Evolutionary conservation across 1,140 invertebrate genomes (phyloP), one percentile per base, ranked within the genome.

Genomic region (Zaprionus kolodkinae): DNA sequence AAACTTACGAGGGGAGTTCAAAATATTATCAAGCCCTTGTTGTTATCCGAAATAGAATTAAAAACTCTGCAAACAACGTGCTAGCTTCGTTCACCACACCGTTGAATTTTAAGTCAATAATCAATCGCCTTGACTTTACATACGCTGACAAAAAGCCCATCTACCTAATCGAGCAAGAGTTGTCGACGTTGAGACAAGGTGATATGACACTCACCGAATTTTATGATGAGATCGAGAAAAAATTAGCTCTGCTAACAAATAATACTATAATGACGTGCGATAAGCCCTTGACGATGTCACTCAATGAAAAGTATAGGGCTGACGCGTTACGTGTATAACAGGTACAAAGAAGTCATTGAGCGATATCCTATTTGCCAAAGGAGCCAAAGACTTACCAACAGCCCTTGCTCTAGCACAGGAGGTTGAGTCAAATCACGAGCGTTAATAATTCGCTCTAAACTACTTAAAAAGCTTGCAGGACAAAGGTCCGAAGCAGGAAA

Each of bases 121-220:
- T 63, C 13, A 36, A 36, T 13, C 13, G 60, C 9, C 35, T 38
- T 36, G 61, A 63, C n/a, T 61, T 69, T 54, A 61, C 48, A 40
- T 69, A 69, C 36, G 66, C 66, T 3, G 33, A 69, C 45, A 70
- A 38, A 21, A 30, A 33, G 12, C 61, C 48, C 21, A 35, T 70
- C 6, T 55, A 55, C 33, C 3, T 70, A 21, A 45, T 62, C 15
- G 15, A 62, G 25, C 50, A 70, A 13, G 59, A 70, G 13, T 25
- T 70, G 30, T 65, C 25, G 33, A 52, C 54, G 2, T 35, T 59
- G 13, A 33, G 54, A 12, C 62, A 64, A 12, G 35, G 17, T 40
- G 52, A 38, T 15, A 9, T 55, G 50, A 64, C 62, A 15, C 9
- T 55, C 10, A n/a, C 25, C 9, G 35, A 54, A n/a, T 64, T 54